phyloP scores from a whole-genome alignment of 2,113 vertebrate species.

The Neodon shergylaensis region DNA sequence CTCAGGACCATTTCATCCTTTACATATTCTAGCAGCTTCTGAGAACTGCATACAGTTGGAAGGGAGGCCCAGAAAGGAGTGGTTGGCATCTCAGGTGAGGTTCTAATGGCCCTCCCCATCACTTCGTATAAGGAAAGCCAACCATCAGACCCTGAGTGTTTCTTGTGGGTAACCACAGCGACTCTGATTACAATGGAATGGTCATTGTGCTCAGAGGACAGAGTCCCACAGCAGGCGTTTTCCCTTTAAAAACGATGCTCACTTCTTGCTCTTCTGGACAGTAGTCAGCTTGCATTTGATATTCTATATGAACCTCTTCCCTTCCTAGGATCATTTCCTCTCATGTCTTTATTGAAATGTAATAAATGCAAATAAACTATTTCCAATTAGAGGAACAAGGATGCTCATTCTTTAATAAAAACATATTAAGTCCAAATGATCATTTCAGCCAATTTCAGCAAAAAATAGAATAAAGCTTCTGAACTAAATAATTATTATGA shows the following conservation, averaged over 20 bases:
- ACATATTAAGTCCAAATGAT: slow-evolving; percentile 67
- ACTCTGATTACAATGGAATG: not conserved
- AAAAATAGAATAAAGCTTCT: slow-evolving; percentile 69
- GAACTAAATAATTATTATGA: slow-evolving; percentile 70
- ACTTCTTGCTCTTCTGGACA: not conserved
- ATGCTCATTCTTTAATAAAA: slow-evolving; percentile 71
- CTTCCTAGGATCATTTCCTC: slow-evolving; percentile 14
- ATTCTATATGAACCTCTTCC: not conserved
- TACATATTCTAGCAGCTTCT: too few species aligned
- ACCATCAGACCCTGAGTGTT: not conserved
- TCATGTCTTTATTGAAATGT: slow-evolving; percentile 62
- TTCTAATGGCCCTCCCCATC: not conserved
- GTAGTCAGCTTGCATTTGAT: not conserved
- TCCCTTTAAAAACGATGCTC: not conserved
- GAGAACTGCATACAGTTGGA: not conserved
- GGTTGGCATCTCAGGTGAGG: too few species aligned
- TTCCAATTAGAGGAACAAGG: slow-evolving; percentile 31
- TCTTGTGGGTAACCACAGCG: not conserved
- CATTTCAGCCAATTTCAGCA: slow-evolving; percentile 66
- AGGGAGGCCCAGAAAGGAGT: not conserved
- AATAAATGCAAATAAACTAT: slow-evolving; percentile 61
- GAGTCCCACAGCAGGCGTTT: not conserved
- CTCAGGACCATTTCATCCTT: not conserved
- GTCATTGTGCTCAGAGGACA: not conserved
- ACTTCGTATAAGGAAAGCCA: not conserved